A percentile compares a stretch with the other conserved stretches of the same genome.
Evolutionary conservation across 2,888 invertebrate species (phyloP).

Genomic region (Laothoe populi): DNA sequence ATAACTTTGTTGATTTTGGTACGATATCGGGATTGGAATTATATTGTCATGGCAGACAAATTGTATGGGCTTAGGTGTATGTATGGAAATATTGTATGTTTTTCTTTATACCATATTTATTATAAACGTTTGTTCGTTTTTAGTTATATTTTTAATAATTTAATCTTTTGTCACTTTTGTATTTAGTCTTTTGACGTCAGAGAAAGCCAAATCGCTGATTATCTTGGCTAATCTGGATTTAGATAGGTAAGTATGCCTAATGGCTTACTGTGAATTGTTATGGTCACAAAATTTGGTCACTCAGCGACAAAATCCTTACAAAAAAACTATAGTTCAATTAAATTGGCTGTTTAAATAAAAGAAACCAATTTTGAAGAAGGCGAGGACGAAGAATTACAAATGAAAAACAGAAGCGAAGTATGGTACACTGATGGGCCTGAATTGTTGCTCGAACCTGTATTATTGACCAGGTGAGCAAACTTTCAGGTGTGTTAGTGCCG

Average conservation of each 20-base stretch:
- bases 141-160: too few species aligned
- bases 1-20: conserved; percentile 15
- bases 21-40: conserved; percentile 16
- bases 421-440: conserved; percentile 90
- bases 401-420: conserved; percentile 49
- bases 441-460: conserved; percentile 92
- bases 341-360: too few species aligned
- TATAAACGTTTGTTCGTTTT: neutral
- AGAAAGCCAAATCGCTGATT: too few species aligned
- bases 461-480: conserved; percentile 91
- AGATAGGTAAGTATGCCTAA: too few species aligned
- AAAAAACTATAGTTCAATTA: too few species aligned
- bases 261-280: too few species aligned
- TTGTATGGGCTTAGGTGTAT: conserved; percentile 1
- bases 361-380: too few species aligned
- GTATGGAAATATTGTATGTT: neutral
- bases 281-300: too few species aligned
- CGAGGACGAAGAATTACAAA: conserved; percentile 23
- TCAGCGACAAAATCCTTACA: too few species aligned
- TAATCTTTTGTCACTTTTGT: too few species aligned
- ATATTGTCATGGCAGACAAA: conserved; percentile 5
- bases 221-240: too few species aligned
- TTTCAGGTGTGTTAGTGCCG: conserved; percentile 93
- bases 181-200: neutral
- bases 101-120: neutral